Conservation (phyloP, 2,113 vertebrate genomes). For the Elachura formosa region DNA sequence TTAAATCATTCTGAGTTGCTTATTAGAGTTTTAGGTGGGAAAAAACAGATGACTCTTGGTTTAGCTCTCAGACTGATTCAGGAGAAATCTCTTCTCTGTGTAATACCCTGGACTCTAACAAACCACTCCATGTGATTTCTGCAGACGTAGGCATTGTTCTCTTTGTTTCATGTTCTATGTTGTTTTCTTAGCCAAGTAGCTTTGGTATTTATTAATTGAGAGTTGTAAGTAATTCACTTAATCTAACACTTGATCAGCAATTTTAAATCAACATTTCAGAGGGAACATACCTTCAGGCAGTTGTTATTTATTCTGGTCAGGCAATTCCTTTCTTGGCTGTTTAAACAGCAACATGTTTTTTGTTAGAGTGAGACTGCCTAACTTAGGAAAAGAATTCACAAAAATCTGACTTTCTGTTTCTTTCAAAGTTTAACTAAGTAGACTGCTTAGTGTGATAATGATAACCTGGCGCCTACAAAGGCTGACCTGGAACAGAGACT, state of each 20-base stretch:
- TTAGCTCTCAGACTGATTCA: not conserved
- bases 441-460: not conserved
- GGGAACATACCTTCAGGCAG: slow-evolving; percentile 18
- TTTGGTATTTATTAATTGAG: slow-evolving; percentile 57
- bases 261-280: slow-evolving; percentile 3
- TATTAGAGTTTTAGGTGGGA: slow-evolving; percentile 38
- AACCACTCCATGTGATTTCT: not conserved
- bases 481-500: too few relatives aligned
- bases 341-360: slow-evolving; percentile 29
- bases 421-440: slow-evolving; percentile 2
- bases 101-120: not conserved
- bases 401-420: not conserved
- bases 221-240: slow-evolving; percentile 35
- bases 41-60: not conserved
- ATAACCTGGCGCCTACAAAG: too few relatives aligned
- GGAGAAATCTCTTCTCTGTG: not conserved
- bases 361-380: not conserved
- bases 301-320: slow-evolving; percentile 53
- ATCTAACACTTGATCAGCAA: slow-evolving; percentile 52
- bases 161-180: slow-evolving; percentile 18
- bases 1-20: slow-evolving; percentile 36
- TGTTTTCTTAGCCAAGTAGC: slow-evolving; percentile 6
- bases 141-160: not conserved
- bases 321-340: slow-evolving; percentile 30
- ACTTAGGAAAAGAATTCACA: not conserved